A percentile compares a stretch with the other conserved stretches of the same genome.
Evolutionary conservation across 2,888 invertebrate genomes (phyloP).

Genomic region (Entomobrya proxima): DNA sequence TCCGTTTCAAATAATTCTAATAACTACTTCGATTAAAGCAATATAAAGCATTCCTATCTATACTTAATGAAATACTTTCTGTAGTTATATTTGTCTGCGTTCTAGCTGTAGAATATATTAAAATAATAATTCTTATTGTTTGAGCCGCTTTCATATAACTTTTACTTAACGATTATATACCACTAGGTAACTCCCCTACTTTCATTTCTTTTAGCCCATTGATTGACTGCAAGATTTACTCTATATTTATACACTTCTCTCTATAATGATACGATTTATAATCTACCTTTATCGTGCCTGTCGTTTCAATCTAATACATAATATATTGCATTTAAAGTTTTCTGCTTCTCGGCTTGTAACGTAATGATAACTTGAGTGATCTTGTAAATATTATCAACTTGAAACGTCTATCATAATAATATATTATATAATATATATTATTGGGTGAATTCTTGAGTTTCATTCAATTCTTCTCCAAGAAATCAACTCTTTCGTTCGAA

Average conservation of each 20-base stretch:
- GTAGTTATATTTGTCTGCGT: slow-evolving; percentile 51
- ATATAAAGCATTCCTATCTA: slow-evolving; percentile 11
- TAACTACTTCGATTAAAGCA: slow-evolving; percentile 38
- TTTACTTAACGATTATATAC: slow-evolving; percentile 31
- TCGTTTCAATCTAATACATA: slow-evolving; percentile 48
- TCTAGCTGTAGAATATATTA: slow-evolving; percentile 34
- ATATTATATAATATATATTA: not conserved
- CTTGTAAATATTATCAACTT: not conserved
- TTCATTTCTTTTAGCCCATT: slow-evolving; percentile 37
- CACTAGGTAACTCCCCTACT: slow-evolving; percentile 8
- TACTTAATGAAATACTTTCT: slow-evolving; percentile 29
- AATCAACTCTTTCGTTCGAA: not conserved
- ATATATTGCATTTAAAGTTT: slow-evolving; percentile 45
- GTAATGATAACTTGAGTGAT: slow-evolving; percentile 38
- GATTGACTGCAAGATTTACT: slow-evolving; percentile 8
- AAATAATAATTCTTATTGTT: slow-evolving; percentile 20
- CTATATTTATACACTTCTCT: not conserved
- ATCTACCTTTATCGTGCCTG: slow-evolving; percentile 55
- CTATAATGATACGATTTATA: slow-evolving; percentile 20
- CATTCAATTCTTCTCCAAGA: not conserved
- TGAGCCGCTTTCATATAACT: slow-evolving; percentile 46
- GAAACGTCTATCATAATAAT: not conserved
- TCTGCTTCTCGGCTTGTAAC: slow-evolving; percentile 58
- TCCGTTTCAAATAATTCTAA: slow-evolving; percentile 27
- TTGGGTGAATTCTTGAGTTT: slow-evolving; percentile 36